Evolutionary conservation across 2,888 invertebrate genomes (phyloP).

Genomic region (Anthrax anthrax): DNA sequence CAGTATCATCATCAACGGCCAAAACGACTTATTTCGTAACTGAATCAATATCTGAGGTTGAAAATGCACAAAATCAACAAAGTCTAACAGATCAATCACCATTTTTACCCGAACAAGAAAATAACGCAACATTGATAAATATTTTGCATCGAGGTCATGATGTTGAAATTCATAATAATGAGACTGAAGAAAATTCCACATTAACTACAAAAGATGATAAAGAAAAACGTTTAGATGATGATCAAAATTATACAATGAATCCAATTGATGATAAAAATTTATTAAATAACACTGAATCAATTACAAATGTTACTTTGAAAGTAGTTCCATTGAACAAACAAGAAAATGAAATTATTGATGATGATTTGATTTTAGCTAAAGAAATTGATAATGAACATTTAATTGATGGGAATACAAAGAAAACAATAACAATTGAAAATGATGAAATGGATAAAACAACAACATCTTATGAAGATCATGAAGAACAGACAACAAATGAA

Average conservation of each 20-base stretch:
- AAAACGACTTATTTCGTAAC: slow-evolving; percentile 11
- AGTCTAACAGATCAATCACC: slow-evolving; percentile 25
- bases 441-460: background rate
- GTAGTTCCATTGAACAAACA: slow-evolving; percentile 11
- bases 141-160: slow-evolving; percentile 44
- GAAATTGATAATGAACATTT: background rate
- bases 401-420: background rate
- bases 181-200: slow-evolving; percentile 5
- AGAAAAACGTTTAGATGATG: slow-evolving; percentile 7
- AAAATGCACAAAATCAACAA: slow-evolving; percentile 5
- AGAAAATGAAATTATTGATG: slow-evolving; percentile 6
- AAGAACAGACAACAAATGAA: slow-evolving; percentile 2
- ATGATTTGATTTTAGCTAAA: background rate
- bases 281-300: slow-evolving; percentile 5
- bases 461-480: background rate
- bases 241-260: slow-evolving; percentile 10
- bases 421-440: background rate
- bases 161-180: slow-evolving; percentile 26
- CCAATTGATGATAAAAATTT: slow-evolving; percentile 10
- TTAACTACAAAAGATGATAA: slow-evolving; percentile 3
- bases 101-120: slow-evolving; percentile 50
- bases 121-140: slow-evolving; percentile 43
- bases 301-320: slow-evolving; percentile 5
- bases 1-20: background rate
- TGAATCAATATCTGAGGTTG: slow-evolving; percentile 9